A percentile compares a stretch with the other conserved stretches of the same genome.
These are phyloP conservation scores for Mus caroli DNA, from an alignment of 2,797 vertebrate genomes.

Conservation along the genomic window DNA sequence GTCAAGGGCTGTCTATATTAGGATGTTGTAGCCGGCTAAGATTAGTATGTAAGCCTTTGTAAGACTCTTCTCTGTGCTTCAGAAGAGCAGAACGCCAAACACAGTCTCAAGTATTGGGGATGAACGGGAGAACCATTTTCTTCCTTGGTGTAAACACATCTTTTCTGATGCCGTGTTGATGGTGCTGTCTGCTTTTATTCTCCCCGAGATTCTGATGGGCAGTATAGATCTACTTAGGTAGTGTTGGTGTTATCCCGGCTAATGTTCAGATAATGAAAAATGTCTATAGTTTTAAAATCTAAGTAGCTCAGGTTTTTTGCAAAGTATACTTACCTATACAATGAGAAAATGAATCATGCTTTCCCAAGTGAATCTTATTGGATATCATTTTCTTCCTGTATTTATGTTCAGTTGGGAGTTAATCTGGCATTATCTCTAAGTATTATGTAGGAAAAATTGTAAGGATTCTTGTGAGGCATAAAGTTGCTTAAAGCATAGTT, in stretches of 20 bases:
- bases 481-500: not conserved
- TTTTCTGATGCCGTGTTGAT: slow-evolving; percentile 30
- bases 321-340: slow-evolving; percentile 53
- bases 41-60: slow-evolving; percentile 34
- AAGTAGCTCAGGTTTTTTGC: slow-evolving; percentile 61
- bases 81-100: not conserved
- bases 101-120: slow-evolving; percentile 16
- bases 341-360: slow-evolving; percentile 71
- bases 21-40: slow-evolving; percentile 9
- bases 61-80: slow-evolving; percentile 57
- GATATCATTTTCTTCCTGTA: slow-evolving; percentile 58
- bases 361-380: slow-evolving; percentile 58
- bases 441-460: slow-evolving; percentile 34
- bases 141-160: not conserved
- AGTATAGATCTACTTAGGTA: slow-evolving; percentile 29
- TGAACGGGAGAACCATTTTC: not conserved
- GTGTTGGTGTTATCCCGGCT: slow-evolving; percentile 23
- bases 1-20: not conserved
- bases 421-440: slow-evolving; percentile 30
- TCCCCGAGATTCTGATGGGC: slow-evolving; percentile 10
- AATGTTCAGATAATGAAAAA: slow-evolving; percentile 66
- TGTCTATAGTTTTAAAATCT: slow-evolving; percentile 64
- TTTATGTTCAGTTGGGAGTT: slow-evolving; percentile 67
- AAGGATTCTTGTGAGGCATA: slow-evolving; percentile 60
- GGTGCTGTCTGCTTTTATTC: not conserved